Conservation (phyloP, 2,888 invertebrate genomes). For the Nemoura dubitans region DNA sequence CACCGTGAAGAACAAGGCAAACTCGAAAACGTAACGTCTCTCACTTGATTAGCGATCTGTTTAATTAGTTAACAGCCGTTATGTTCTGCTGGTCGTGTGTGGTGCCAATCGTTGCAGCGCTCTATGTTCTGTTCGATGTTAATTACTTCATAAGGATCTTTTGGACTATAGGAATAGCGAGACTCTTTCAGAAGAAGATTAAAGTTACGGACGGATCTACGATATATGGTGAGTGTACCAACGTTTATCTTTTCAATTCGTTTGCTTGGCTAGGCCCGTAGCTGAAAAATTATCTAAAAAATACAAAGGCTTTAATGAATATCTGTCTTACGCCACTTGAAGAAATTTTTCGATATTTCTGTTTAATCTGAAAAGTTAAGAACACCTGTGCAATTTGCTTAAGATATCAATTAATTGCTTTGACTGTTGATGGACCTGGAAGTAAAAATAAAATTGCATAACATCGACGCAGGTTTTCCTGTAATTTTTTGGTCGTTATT, state of each 20-base stretch:
- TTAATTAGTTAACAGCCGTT: neutral
- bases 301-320: no score
- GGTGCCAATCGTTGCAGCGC: constrained; percentile 56
- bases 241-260: neutral
- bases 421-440: no score
- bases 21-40: neutral
- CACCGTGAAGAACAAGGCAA: neutral
- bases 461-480: neutral
- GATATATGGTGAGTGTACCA: constrained; percentile 73
- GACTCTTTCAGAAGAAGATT: constrained; percentile 74
- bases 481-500: constrained; percentile 24
- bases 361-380: no score
- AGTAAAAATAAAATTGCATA: neutral
- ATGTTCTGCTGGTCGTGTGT: constrained; percentile 22
- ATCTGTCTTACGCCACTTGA: no score
- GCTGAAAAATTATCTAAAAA: no score
- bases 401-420: no score
- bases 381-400: no score
- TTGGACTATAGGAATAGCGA: constrained; percentile 75
- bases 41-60: neutral
- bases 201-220: constrained; percentile 75
- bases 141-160: constrained; percentile 79
- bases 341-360: no score
- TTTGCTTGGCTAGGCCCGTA: neutral
- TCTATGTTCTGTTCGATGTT: constrained; percentile 80